Base-by-base conservation (phyloP, 2,113 vertebrate genomes). In the Leucosticte australis region DNA sequence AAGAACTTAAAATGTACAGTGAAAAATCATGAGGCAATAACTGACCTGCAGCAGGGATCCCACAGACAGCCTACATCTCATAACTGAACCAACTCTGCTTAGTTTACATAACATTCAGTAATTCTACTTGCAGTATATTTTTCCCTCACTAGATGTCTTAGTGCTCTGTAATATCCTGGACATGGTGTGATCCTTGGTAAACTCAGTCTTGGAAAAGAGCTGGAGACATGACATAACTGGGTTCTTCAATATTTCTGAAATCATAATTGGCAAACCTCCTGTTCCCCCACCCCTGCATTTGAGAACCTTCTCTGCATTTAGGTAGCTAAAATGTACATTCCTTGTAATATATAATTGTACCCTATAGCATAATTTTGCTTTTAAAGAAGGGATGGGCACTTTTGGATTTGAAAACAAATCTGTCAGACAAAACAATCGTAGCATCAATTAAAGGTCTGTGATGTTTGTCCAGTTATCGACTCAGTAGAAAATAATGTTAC, bases 131-230 rank as follows among this genome's bases (percentile, higher is more conserved):
- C 70, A 90, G 15, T 94, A 27, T 80, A 3, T 65, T 85, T 87
- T 93, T 93, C 39, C 22, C 35, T 91, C 65, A 73, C 74, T 90
- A 85, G 74, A 57, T 85, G 46, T 90, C 82, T 89, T 89, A 57
- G 9, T 69, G 47, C 44, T 94, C 69, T 71, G 27, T 41, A 31
- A 30, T 35, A 49, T 67, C 84, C 44, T 62, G 53, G 33, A 28
- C 7, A 6, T 28, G 8, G 18, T 50, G 18, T 55, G 19, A 33
- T 63, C 74, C 18, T 84, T 91, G 59, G 46, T 81, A 92, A 90
- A 84, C 46, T 62, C 57, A 55, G 35, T 74, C 74, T 78, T 83
- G 57, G 31, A 73, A 90, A 87, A 73, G 24, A 55, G 14, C 15
- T 12, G 13, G 26, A 87, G 53, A 46, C 15, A 8, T 13, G 28